Evolutionary conservation across 2,797 vertebrate species (phyloP).

Genomic region (Hapalemur alaotrensis): DNA sequence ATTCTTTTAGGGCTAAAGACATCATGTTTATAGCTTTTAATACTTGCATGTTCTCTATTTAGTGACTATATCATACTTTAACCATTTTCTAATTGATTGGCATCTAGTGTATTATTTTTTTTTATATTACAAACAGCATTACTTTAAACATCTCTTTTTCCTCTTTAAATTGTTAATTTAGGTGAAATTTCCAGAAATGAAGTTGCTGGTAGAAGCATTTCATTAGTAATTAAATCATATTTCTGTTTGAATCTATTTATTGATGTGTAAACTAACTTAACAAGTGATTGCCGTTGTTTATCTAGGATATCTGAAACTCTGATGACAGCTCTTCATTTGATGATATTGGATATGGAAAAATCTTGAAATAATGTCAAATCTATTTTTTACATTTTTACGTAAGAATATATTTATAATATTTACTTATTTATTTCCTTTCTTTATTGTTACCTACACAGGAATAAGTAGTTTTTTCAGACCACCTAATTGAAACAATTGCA

Average conservation of each 20-base stretch:
- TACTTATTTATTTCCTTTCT: background rate
- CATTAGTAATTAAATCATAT: background rate
- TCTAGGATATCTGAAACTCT: background rate
- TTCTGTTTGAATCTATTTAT: background rate
- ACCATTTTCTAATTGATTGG: background rate
- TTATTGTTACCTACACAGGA: background rate
- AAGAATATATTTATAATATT: background rate
- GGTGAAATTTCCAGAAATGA: background rate
- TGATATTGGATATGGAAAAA: background rate
- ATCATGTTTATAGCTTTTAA: background rate
- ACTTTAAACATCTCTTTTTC: background rate
- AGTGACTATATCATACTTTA: background rate
- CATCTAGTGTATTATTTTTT: background rate
- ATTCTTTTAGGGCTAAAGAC: constrained; percentile 4
- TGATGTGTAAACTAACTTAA: background rate
- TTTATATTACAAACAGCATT: background rate
- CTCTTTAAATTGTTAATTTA: constrained; percentile 1
- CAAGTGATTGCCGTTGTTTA: background rate
- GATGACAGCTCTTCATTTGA: background rate
- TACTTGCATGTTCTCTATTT: background rate
- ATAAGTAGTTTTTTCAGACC: background rate
- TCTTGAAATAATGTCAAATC: background rate
- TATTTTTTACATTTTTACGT: background rate
- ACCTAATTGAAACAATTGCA: background rate
- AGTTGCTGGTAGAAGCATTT: constrained; percentile 23